These are phyloP conservation scores for Lophura nycthemera DNA, from an alignment of 2,113 vertebrate genomes.

Conservation along the genomic window DNA sequence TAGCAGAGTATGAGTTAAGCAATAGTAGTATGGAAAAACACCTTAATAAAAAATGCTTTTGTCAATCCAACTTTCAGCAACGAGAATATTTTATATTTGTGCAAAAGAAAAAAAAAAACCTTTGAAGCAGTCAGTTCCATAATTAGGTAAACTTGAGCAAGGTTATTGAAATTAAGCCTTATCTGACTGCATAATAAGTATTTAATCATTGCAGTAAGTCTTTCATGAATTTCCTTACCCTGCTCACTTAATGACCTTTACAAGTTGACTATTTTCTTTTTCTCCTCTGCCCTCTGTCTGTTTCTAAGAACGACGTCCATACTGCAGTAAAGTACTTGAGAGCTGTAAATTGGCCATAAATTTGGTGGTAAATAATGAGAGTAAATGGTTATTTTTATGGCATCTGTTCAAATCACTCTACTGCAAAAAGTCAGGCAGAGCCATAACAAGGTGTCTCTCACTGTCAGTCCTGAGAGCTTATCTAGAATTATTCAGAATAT, in stretches of 20 bases:
- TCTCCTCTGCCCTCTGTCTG: not conserved
- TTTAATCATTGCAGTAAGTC: conserved; percentile 28
- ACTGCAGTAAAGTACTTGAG: not conserved
- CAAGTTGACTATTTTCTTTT: conserved; percentile 11
- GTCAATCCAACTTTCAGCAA: not conserved
- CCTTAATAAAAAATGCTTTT: not conserved
- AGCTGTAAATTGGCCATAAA: conserved; percentile 50
- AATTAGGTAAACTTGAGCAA: not conserved
- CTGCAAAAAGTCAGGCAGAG: conserved; percentile 15
- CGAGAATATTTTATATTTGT: not conserved
- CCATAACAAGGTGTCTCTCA: not conserved
- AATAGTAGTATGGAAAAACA: not conserved
- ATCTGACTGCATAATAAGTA: conserved; percentile 26
- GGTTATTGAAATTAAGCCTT: conserved; percentile 16
- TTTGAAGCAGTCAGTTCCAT: not conserved
- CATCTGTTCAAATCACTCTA: conserved; percentile 34
- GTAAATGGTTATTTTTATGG: conserved; percentile 56
- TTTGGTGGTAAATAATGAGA: conserved; percentile 47
- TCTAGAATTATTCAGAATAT: conserved; percentile 40
- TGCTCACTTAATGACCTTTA: conserved; percentile 40
- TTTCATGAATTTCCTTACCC: conserved; percentile 15
- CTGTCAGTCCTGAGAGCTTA: conserved; percentile 28
- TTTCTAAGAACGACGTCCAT: not conserved
- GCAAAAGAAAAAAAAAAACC: not conserved
- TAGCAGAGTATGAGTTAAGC: not conserved